Conservation (phyloP, 2,888 invertebrate genomes). For the Ashinkailepas kermadecensis region DNA sequence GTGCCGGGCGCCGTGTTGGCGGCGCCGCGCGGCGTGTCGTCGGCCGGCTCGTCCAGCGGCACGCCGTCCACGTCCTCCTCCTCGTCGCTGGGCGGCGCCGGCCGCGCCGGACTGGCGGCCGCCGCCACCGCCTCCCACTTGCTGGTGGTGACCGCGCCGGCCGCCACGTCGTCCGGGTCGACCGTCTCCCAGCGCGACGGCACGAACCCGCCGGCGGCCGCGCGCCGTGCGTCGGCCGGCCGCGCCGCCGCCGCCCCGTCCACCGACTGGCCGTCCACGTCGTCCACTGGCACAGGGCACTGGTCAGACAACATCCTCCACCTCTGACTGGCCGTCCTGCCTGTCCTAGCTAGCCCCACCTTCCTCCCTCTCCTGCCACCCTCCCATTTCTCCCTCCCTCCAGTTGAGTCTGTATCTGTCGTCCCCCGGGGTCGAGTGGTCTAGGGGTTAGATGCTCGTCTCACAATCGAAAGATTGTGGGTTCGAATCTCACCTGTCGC, state of each 20-base stretch:
- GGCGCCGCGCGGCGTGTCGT: background rate
- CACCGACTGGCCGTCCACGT: constrained; percentile 36
- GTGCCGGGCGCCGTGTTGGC: constrained; percentile 2
- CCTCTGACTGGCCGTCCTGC: no score
- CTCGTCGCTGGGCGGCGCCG: background rate
- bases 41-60: constrained; percentile 28
- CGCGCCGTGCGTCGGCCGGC: constrained; percentile 34
- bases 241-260: constrained; percentile 34
- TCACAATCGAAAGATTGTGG: no score
- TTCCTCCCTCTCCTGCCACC: no score
- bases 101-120: constrained; percentile 43
- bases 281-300: constrained; percentile 23
- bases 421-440: no score
- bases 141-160: constrained; percentile 72
- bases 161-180: constrained; percentile 67
- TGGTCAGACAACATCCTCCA: background rate
- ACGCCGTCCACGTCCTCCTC: constrained; percentile 33
- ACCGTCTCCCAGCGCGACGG: constrained; percentile 96
- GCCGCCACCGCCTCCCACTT: constrained; percentile 61
- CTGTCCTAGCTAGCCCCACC: no score
- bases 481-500: no score
- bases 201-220: constrained; percentile 62
- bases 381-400: no score
- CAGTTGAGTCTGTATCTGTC: no score
- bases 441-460: no score